Conservation (phyloP, 2,113 vertebrate genomes). For the Trinectes maculatus region DNA sequence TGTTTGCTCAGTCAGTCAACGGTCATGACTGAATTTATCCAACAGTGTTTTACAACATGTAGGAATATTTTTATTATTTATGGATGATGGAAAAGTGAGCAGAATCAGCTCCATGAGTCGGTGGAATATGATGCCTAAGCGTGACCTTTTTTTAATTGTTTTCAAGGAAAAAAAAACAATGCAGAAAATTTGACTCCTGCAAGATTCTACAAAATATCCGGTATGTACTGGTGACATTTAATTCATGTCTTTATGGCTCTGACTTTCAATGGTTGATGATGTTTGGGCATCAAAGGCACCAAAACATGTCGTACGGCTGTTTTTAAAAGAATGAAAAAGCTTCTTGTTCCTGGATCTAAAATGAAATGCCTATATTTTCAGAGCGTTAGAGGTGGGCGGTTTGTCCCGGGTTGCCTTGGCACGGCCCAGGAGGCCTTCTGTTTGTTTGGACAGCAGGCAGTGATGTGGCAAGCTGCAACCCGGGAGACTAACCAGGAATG, state of each 20-base stretch:
- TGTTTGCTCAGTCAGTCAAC: background rate
- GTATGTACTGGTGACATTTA: background rate
- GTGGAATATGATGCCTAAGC: too few species aligned
- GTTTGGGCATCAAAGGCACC: constrained; percentile 14
- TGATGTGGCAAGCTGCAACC: constrained; percentile 73
- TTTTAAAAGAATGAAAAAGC: constrained; percentile 20
- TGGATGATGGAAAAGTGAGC: too few species aligned
- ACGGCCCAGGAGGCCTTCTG: constrained; percentile 36
- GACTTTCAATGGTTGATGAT: constrained; percentile 4
- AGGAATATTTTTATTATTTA: too few species aligned
- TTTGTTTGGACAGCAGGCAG: constrained; percentile 78
- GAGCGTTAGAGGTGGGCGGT: constrained; percentile 51
- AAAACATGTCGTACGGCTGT: constrained; percentile 43
- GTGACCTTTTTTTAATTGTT: too few species aligned
- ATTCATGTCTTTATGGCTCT: background rate
- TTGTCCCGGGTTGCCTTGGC: constrained; percentile 47
- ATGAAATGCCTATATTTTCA: constrained; percentile 72
- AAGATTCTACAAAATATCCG: background rate
- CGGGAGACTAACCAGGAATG: constrained; percentile 71
- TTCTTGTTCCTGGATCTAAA: constrained; percentile 59
- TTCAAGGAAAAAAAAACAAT: too few species aligned
- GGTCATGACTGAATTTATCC: background rate
- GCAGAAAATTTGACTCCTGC: background rate
- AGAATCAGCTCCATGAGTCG: too few species aligned
- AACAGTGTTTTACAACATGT: too few species aligned